A percentile compares a stretch with the other conserved stretches of the same genome.
These are phyloP conservation scores for Dryoscopus gambensis DNA, from an alignment of 2,113 vertebrate species.

Conservation along the genomic window DNA sequence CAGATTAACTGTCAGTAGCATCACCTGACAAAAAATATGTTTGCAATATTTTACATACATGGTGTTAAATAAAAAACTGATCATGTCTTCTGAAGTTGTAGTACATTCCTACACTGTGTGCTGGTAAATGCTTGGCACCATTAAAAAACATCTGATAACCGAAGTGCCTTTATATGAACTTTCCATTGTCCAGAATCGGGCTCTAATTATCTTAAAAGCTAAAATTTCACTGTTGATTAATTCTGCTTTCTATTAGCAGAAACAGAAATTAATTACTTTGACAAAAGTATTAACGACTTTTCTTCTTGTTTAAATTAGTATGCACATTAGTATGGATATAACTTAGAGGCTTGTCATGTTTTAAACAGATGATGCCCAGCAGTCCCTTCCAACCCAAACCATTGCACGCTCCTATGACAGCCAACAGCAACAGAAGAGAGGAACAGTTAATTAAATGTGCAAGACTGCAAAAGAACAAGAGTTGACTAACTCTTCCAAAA, in stretches of 20 bases:
- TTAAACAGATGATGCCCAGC: neutral
- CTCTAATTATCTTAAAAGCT: neutral
- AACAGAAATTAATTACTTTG: neutral
- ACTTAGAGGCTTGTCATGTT: neutral
- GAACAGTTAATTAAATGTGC: neutral
- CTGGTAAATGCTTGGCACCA: neutral
- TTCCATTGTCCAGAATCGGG: neutral
- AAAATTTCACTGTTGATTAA: neutral
- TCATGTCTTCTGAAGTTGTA: neutral
- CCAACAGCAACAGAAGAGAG: neutral
- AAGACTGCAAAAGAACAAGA: neutral
- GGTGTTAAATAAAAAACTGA: neutral
- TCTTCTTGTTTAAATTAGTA: neutral
- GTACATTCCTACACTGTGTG: neutral
- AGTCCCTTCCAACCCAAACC: neutral
- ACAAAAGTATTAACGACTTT: neutral
- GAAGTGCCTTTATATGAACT: neutral
- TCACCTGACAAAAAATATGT: neutral
- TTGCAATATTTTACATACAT: neutral
- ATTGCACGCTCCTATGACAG: neutral
- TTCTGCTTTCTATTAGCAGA: neutral
- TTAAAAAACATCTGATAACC: neutral
- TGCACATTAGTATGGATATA: neutral
- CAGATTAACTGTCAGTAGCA: neutral
- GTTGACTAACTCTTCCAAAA: constrained; percentile 10